Evolutionary conservation across 1,140 invertebrate genomes (phyloP).

Genomic region (Diabrotica virgifera): DNA sequence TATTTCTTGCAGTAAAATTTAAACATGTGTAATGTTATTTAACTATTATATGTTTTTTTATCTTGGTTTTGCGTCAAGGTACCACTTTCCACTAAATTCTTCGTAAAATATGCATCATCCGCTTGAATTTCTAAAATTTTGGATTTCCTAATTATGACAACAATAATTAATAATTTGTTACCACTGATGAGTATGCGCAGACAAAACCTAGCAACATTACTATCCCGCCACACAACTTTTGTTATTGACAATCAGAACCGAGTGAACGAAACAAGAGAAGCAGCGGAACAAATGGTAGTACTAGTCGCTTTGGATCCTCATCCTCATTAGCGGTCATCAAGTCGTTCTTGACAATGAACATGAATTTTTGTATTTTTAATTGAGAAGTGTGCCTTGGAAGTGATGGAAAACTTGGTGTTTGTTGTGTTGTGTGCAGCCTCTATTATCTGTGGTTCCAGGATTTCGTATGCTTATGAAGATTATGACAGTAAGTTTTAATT

Average conservation of each 20-base stretch:
- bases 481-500: background rate
- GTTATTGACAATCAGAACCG: background rate
- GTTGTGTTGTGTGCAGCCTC: background rate
- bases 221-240: conserved; percentile 1
- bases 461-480: background rate
- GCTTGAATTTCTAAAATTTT: background rate
- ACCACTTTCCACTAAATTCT: no score
- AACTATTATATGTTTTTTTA: no score
- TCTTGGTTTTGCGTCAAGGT: no score
- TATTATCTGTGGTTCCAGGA: background rate
- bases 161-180: background rate
- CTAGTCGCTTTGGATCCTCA: background rate
- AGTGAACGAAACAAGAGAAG: background rate
- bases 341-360: background rate
- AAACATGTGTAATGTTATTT: no score
- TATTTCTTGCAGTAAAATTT: no score
- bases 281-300: background rate
- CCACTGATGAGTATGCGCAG: background rate
- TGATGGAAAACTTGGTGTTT: background rate
- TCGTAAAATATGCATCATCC: no score
- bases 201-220: background rate
- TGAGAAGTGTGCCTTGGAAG: background rate
- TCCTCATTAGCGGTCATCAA: background rate
- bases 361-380: background rate
- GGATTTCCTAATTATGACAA: background rate